Percentiles rank a stretch among this genome's conserved stretches.
Conservation (phyloP, 2,113 vertebrate genomes). For the Rostratula benghalensis region DNA sequence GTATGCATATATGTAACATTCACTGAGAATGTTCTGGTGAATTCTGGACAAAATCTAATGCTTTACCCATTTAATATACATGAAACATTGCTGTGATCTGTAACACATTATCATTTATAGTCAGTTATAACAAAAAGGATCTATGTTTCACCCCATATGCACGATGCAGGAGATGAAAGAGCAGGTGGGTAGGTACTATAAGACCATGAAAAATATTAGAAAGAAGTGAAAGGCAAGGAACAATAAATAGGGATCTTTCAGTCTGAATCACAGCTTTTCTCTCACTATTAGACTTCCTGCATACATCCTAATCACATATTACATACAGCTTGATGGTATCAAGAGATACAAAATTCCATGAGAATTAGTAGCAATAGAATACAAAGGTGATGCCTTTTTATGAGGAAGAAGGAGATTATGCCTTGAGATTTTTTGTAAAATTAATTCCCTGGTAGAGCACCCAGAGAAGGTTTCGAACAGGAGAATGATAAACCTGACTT, state of each 20-base stretch:
- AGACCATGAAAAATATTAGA: not conserved
- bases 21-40: not conserved
- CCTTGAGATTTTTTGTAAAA: not conserved
- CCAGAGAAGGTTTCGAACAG: not conserved
- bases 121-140: not conserved
- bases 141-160: not conserved
- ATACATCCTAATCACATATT: not conserved
- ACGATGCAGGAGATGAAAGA: not conserved
- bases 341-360: not conserved
- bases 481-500: constrained; percentile 13
- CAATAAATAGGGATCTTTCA: not conserved
- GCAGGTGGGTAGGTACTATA: not conserved
- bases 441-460: not conserved
- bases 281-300: not conserved
- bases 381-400: not conserved
- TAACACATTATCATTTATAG: not conserved
- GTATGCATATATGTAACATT: not conserved
- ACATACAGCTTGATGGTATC: not conserved
- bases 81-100: not conserved
- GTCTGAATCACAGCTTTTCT: not conserved
- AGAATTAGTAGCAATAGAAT: not conserved
- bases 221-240: not conserved
- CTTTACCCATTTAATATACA: not conserved
- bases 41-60: not conserved
- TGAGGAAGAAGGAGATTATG: not conserved